A percentile compares a stretch with the other conserved stretches of the same genome.
Conservation (phyloP, 2,113 vertebrate species). For the Dendropsophus ebraccatus region DNA sequence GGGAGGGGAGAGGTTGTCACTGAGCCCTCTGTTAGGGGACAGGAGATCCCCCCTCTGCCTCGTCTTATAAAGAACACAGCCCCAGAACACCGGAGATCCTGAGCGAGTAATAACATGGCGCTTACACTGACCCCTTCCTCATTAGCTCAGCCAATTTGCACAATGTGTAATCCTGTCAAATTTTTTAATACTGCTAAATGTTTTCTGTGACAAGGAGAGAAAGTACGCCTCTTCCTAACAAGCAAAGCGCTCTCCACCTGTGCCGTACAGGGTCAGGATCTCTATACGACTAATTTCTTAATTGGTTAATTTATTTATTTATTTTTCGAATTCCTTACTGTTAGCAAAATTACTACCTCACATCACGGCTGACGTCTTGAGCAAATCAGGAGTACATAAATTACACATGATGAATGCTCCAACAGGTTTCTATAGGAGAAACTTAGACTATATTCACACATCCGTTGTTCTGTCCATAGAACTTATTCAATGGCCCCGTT, state of each 20-base stretch:
- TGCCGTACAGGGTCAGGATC: not conserved
- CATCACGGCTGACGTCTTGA: no score
- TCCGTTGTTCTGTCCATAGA: no score
- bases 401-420: no score
- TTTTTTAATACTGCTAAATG: slow-evolving; percentile 61
- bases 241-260: not conserved
- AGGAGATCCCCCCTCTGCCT: slow-evolving; percentile 71
- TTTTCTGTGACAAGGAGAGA: slow-evolving; percentile 13
- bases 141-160: slow-evolving; percentile 77
- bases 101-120: slow-evolving; percentile 77
- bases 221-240: not conserved
- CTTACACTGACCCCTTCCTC: slow-evolving; percentile 74
- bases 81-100: slow-evolving; percentile 70
- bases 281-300: not conserved
- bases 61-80: slow-evolving; percentile 71
- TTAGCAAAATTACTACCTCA: no score
- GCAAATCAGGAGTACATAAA: no score
- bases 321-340: no score
- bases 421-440: no score
- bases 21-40: slow-evolving; percentile 61
- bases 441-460: no score
- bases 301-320: no score
- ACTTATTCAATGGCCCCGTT: no score
- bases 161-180: slow-evolving; percentile 76
- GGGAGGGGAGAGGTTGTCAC: not conserved